Evolutionary conservation across 2,888 invertebrate genomes (phyloP), one percentile per base, ranked within the genome.

Genomic region (Apotomis capreana): DNA sequence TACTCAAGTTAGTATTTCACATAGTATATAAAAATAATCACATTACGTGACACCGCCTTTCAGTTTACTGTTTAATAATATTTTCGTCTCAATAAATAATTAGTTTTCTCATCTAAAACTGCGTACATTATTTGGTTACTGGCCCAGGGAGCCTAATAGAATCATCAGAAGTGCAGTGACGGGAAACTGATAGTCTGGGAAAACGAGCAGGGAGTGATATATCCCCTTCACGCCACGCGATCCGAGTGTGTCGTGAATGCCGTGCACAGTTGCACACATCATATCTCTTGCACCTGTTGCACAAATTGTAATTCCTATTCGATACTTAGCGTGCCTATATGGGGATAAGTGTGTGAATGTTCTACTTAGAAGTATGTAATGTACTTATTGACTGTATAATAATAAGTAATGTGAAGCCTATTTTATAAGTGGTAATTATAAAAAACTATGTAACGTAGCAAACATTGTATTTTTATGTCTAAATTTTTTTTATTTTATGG

Each of bases 241-340:
- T 57, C 68, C 68, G 68, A 54, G 36, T 58, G 10, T 15, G 12
- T 72, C 51, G 62, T 15, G 63, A 72, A 68, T 68, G 62, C 72
- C 44, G 13, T 72, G 62, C 68, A 72, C 62, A 26, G 26, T 26
- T 26, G 26, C 6, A 40, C 6, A 40, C 40, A 40, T 40, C 40
- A 44, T 36, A 8, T 54, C 40, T 49, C 49, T 3, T 37, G 37
- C 54, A 60, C 60, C 58, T 63, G 70, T 59, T 64, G 63, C 69
- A 59, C 52, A 54, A 52, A 65, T 59, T 52, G 46, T 54, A 58
- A 70, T 64, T 65, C 59, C 54, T 46, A 46, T n/a, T 49, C 12
- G 57, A 55, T 59, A 51, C 63, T 63, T 69, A 37, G 36, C 54
- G 36, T 0, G 40, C 40, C 40, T 37, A 5, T 61, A n/a, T 58